These are phyloP conservation scores for Portevinia maculata DNA, from an alignment of 2,888 invertebrate species.

Conservation along the genomic window DNA sequence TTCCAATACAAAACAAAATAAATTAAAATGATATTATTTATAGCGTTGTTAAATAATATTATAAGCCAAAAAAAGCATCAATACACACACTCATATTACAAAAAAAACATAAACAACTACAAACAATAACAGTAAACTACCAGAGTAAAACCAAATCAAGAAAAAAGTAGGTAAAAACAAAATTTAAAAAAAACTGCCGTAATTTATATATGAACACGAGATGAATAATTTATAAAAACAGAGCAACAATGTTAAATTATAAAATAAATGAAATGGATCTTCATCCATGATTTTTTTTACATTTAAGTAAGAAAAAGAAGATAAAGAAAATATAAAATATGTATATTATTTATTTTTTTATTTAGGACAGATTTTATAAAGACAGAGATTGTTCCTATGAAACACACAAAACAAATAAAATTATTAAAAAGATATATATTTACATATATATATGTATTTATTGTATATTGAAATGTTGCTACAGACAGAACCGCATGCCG, in stretches of 20 bases:
- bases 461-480: conserved; percentile 40
- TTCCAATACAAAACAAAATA: conserved; percentile 76
- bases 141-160: conserved; percentile 72
- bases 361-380: conserved; percentile 77
- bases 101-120: conserved; percentile 61
- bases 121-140: conserved; percentile 75
- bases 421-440: conserved; percentile 74
- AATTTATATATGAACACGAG: conserved; percentile 74
- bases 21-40: conserved; percentile 76
- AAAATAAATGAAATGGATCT: conserved; percentile 62
- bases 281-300: conserved; percentile 69
- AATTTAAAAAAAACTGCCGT: conserved; percentile 67
- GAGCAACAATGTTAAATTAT: conserved; percentile 38
- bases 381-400: conserved; percentile 78
- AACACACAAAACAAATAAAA: conserved; percentile 75
- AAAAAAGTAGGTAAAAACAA: conserved; percentile 74
- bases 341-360: conserved; percentile 77
- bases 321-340: conserved; percentile 59
- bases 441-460: conserved; percentile 77
- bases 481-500: conserved; percentile 45
- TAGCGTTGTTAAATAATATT: conserved; percentile 74
- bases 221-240: conserved; percentile 48
- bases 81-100: conserved; percentile 58
- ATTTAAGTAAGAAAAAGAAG: conserved; percentile 53
- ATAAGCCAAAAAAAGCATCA: conserved; percentile 61